These are phyloP conservation scores for Pachyuromys duprasi DNA, from an alignment of 2,797 vertebrate species.

Conservation along the genomic window DNA sequence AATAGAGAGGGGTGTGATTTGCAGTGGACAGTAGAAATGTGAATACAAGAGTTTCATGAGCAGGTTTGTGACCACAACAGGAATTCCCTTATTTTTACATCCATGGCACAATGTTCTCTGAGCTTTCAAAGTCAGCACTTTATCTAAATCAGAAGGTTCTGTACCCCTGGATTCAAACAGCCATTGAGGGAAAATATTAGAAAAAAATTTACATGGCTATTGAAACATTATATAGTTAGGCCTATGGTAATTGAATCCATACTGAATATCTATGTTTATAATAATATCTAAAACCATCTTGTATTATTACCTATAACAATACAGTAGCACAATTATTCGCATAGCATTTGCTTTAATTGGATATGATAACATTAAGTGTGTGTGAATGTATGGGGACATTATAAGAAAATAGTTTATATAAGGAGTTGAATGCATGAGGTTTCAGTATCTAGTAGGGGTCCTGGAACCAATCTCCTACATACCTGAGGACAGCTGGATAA, in stretches of 20 bases:
- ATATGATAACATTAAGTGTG: not conserved
- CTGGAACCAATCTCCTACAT: not conserved
- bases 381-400: not conserved
- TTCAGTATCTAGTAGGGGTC: not conserved
- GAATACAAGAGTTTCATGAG: not conserved
- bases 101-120: not conserved
- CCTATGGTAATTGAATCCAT: no score
- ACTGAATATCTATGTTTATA: not conserved
- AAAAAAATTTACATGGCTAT: not conserved
- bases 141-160: not conserved
- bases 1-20: not conserved
- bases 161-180: not conserved
- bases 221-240: not conserved
- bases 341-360: not conserved
- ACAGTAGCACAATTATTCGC: not conserved
- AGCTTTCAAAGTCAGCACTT: not conserved
- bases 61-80: not conserved
- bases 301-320: not conserved
- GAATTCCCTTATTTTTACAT: not conserved
- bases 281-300: not conserved
- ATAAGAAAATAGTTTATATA: not conserved
- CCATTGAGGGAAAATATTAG: not conserved
- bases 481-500: not conserved
- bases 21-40: not conserved
- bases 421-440: not conserved